Evolutionary conservation across 2,797 vertebrate species (phyloP), one percentile per base, ranked within the genome.

Genomic region (Kryptolebias ocellatus): DNA sequence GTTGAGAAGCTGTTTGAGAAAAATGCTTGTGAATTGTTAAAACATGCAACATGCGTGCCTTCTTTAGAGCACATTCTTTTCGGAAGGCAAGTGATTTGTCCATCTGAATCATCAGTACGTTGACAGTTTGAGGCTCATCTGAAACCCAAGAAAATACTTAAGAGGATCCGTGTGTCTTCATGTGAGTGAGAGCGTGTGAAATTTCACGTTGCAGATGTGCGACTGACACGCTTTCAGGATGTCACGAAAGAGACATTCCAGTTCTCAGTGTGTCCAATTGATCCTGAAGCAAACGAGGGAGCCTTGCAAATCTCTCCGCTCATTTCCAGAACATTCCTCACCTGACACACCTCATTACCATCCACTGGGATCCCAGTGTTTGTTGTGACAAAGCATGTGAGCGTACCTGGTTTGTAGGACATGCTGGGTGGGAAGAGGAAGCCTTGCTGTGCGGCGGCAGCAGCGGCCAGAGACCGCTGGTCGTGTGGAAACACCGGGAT

Each of bases 401-500:
- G 50, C 44, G 17, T 95, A 98, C 96, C 96, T 95, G 96, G 96
- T 79, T 98, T 98, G 93, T 98, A 98, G 83, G 95, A 96, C 94
- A 98, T 95, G 92, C 96, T 90, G 59, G 94, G 96, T 74, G 96
- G 96, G 79, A 98, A 97, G 84, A 98, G 96, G 93, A 98, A 97
- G 86, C 96, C 96, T 85, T 98, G 96, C 86, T 98, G 96, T 62
- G 96, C 96, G 9, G 96, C 96, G 53, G 96, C 96, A 27, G 96
- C 96, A 10, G 96, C 96, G 81, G 96, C 96, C 93, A 98, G 90
- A 51, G 96, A 96, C 79, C 96, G 94, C 95, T 98, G 96, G 95
- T 98, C 96, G 79, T 98, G 96, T 93, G 96, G 96, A 93, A 98
- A 98, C 93, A 98, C 95, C 74, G 96, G 96, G 95, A 98, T 98